Conservation (phyloP, 1,140 invertebrate genomes). For the Ips typographus region DNA sequence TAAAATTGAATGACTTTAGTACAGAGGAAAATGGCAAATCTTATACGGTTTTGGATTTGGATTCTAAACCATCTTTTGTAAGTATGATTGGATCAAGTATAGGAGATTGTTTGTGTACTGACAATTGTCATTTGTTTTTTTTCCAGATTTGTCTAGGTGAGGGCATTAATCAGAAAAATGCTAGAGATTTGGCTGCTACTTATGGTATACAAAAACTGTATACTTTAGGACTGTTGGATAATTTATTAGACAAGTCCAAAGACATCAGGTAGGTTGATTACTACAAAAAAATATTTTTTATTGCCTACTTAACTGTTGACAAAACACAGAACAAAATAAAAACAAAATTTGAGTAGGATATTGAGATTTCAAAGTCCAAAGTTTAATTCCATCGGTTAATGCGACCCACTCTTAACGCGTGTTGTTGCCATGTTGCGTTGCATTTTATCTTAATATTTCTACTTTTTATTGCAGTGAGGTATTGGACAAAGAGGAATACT, state of each 20-base stretch:
- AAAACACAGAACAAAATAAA: too few relatives aligned
- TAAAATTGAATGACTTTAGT: conserved; percentile 36
- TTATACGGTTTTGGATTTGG: conserved; percentile 36
- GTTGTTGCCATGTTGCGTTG: too few relatives aligned
- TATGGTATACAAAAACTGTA: conserved; percentile 39
- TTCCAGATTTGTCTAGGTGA: conserved; percentile 43
- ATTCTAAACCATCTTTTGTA: conserved; percentile 38
- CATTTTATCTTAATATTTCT: too few relatives aligned
- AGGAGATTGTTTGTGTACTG: too few relatives aligned
- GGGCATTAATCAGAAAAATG: conserved; percentile 30
- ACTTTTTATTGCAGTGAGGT: conserved; percentile 8
- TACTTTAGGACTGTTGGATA: conserved; percentile 39
- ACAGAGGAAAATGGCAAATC: conserved; percentile 25
- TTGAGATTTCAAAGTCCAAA: too few relatives aligned
- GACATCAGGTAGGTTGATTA: conserved; percentile 17
- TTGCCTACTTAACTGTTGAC: too few relatives aligned
- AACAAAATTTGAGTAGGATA: too few relatives aligned
- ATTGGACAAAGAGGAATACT: conserved; percentile 13
- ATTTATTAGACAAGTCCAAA: conserved; percentile 21
- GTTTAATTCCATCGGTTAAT: too few relatives aligned
- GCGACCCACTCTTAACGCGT: too few relatives aligned
- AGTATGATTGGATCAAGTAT: conserved; percentile 6
- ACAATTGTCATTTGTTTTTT: not conserved
- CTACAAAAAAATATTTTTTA: too few relatives aligned
- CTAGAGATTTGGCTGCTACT: conserved; percentile 37